Base-by-base conservation (phyloP, 2,888 invertebrate genomes). In the Diadegma fenestrale region DNA sequence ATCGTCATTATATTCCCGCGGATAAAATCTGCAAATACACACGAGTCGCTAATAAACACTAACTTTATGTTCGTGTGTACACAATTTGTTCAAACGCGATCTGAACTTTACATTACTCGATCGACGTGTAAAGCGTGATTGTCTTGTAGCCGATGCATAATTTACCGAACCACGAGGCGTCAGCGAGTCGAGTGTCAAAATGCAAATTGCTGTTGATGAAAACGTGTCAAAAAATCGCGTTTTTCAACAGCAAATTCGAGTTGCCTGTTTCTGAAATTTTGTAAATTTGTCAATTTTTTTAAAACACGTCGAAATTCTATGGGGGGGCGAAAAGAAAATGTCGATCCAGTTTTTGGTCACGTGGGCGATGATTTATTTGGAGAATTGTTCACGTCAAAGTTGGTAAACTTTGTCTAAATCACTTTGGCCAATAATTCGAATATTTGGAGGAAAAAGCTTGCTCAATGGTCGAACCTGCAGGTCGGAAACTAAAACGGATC, bases 1-100 rank as follows among this genome's bases (percentile, higher is more conserved):
- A 48, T 78, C 43, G 78, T 69, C 78, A 69, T 78, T 69, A 78
- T 58, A 69, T 19, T 30, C 37, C 41, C 19, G 45, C 45, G 30
- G 43, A 78, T 69, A 43, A 22, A 54, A 41, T 58, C 48, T 33
- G 1, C 51, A 26, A 66, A 51, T 51, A 10, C 37, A 51, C 8
- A 7, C 37, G 41, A 8, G 48, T 48, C 19, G 26, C 14, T 3
- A 14, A 19, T 19, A 63, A 45, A 48, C 26, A 75, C 7, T 48
- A 33, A 64, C 17, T 33, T n/a, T 12, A 30, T 54, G 5, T 33
- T 37, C 2, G 19, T 19, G 12, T 63, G 14, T 30, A 19, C 43
- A 30, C 17, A 5, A 30, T 43, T 43, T 30, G 19, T 14, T 61
- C 58, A 22, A 12, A 22, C 22, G 37, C 14, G 58, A 19, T n/a